Evolutionary conservation across 2,113 vertebrate genomes (phyloP).

Genomic region (Oriolus oriolus): DNA sequence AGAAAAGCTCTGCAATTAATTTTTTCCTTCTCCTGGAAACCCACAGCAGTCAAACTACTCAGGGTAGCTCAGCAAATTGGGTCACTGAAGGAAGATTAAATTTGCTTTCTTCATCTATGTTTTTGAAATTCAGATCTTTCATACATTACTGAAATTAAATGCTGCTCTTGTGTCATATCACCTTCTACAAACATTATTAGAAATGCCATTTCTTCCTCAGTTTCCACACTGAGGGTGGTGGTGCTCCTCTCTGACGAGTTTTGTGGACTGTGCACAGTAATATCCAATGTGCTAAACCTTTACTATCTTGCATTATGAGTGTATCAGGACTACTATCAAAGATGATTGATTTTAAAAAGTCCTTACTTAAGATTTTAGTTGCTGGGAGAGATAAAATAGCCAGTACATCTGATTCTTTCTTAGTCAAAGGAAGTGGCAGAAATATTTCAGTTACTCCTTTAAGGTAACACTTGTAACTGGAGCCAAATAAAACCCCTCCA

Average conservation of each 20-base stretch:
- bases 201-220: background rate
- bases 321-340: background rate
- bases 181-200: background rate
- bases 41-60: background rate
- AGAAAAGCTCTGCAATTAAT: background rate
- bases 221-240: background rate
- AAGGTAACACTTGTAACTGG: background rate
- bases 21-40: background rate
- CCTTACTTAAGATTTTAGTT: background rate
- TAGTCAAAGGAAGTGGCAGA: background rate
- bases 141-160: background rate
- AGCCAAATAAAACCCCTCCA: background rate
- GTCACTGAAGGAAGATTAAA: background rate
- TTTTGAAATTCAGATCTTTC: background rate
- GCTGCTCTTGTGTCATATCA: background rate
- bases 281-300: background rate
- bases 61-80: background rate
- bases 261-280: background rate
- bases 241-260: background rate
- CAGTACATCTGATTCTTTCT: background rate
- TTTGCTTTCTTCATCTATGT: background rate
- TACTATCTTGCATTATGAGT: background rate
- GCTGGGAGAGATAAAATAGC: background rate
- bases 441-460: background rate
- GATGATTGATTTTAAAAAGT: background rate